These are phyloP conservation scores for Eilema sororculum DNA, from an alignment of 2,888 invertebrate genomes.

Conservation along the genomic window DNA sequence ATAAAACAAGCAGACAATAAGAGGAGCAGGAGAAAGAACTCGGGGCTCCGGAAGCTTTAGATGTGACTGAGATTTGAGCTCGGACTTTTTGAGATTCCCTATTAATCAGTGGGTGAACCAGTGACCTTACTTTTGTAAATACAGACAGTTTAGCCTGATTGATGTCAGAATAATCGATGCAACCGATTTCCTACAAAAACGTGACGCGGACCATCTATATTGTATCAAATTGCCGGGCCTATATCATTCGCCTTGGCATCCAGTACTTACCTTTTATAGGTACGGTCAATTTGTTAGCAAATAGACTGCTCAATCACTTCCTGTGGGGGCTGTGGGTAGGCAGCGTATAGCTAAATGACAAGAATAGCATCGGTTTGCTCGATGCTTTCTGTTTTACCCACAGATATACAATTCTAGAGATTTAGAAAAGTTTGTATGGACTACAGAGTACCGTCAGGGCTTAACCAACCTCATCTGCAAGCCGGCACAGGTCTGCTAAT, in stretches of 20 bases:
- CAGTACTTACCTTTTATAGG: conserved; percentile 12
- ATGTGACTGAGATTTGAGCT: no score
- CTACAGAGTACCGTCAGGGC: no score
- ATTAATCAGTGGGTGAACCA: neutral
- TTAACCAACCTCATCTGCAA: no score
- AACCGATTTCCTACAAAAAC: neutral
- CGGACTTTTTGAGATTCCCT: no score
- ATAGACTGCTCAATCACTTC: conserved; percentile 33
- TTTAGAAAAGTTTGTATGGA: no score
- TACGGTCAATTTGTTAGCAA: conserved; percentile 19
- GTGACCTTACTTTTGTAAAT: neutral
- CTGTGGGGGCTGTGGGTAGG: conserved; percentile 21
- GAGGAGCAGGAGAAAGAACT: no score
- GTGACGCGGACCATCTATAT: conserved; percentile 5
- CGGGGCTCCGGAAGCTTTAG: no score
- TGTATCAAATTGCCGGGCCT: conserved; percentile 10
- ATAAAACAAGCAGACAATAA: no score
- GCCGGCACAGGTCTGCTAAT: no score
- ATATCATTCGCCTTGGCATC: conserved; percentile 12
- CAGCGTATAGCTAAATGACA: neutral
- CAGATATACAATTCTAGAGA: no score
- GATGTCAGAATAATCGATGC: conserved; percentile 1
- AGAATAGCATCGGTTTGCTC: conserved; percentile 8
- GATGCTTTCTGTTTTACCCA: neutral
- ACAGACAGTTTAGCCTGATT: neutral